phyloP scores from a whole-genome alignment of 2,113 vertebrate species.

The Neotragus pygmaeus region DNA sequence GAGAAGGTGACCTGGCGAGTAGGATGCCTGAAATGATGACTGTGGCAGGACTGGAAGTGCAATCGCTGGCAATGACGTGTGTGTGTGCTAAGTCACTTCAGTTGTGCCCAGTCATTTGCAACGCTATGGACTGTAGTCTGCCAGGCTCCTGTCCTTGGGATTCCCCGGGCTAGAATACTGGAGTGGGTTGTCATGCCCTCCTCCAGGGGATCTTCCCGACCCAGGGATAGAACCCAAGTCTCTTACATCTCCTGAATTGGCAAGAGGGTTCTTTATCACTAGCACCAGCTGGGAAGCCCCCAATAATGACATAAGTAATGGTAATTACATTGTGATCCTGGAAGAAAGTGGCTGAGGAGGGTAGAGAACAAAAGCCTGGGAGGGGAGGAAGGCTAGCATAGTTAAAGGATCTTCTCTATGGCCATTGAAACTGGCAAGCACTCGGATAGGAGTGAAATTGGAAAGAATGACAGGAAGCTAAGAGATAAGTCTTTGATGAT shows the following conservation, averaged over 20 bases:
- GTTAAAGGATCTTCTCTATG: not conserved
- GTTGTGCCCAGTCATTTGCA: not conserved
- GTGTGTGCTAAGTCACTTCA: not conserved
- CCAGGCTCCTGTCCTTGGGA: not conserved
- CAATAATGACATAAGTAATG: not conserved
- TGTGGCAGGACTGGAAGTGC: rapidly evolving
- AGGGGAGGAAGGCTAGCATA: not conserved
- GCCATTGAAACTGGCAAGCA: not conserved
- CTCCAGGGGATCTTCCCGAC: not conserved
- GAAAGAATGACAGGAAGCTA: not conserved
- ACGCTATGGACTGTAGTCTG: not conserved
- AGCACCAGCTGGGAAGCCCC: not conserved
- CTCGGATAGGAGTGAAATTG: not conserved
- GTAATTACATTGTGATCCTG: not conserved
- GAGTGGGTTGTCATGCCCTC: not conserved
- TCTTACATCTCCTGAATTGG: not conserved
- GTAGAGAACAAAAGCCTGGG: not conserved
- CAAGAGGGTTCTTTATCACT: not conserved
- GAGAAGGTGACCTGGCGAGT: not conserved
- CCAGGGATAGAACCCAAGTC: not conserved
- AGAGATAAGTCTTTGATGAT: not conserved
- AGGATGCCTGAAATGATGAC: not conserved
- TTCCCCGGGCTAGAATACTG: not conserved
- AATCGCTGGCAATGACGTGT: not conserved
- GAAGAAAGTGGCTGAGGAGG: not conserved